phyloP scores from a whole-genome alignment of 2,113 vertebrate genomes.

The Lagopus muta region DNA sequence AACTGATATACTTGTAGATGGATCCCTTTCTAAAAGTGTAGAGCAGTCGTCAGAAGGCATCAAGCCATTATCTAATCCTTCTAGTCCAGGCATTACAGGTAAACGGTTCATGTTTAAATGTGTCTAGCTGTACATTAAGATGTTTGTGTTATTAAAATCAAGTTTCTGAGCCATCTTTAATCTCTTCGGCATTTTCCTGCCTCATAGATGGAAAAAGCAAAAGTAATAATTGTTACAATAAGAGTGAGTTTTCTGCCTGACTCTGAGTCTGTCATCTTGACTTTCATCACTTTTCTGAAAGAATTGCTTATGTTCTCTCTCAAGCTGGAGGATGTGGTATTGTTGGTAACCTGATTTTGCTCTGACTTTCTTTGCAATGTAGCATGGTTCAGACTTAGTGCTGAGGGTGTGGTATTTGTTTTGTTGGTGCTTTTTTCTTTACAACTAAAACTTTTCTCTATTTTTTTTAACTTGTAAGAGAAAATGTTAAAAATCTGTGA shows the following conservation, averaged over 20 bases:
- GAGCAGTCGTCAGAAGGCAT: constrained; percentile 92
- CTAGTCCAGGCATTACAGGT: constrained; percentile 97
- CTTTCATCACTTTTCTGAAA: not conserved
- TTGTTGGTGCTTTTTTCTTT: not conserved
- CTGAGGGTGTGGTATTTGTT: accelerated
- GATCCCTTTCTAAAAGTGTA: constrained; percentile 92
- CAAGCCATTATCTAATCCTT: constrained; percentile 94
- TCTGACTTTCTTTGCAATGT: not conserved
- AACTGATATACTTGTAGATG: constrained; percentile 97
- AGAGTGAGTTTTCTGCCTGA: not conserved
- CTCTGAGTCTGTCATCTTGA: not conserved
- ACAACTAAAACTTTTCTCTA: not conserved
- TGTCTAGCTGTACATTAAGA: not conserved
- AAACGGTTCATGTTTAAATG: not conserved
- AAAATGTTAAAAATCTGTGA: not conserved
- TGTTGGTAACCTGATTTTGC: not conserved
- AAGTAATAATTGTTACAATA: not conserved
- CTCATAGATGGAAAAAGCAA: not conserved
- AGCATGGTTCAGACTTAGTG: not conserved
- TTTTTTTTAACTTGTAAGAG: not conserved
- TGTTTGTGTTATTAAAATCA: not conserved
- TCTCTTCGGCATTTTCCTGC: not conserved
- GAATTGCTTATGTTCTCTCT: not conserved
- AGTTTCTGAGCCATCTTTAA: not conserved
- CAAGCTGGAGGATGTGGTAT: not conserved